phyloP scores from a whole-genome alignment of 2,888 invertebrate genomes.

The Melikaiella ostensackeni region DNA sequence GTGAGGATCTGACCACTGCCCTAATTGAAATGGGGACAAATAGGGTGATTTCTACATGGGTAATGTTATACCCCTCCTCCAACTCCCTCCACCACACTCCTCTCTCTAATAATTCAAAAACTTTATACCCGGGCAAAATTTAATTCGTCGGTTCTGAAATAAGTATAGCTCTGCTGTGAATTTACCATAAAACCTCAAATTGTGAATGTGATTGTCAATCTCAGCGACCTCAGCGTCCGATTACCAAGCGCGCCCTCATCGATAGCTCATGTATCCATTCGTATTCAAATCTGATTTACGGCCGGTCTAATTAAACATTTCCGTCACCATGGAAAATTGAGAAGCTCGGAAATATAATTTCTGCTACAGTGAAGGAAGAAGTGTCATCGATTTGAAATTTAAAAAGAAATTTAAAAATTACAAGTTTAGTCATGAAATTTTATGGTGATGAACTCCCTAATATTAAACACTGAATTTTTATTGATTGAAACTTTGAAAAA shows the following conservation, averaged over 20 bases:
- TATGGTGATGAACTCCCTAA: too few species aligned
- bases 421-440: neutral
- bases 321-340: conserved; percentile 48
- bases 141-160: too few species aligned
- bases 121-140: too few species aligned
- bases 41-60: too few species aligned
- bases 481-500: too few species aligned
- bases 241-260: conserved; percentile 8
- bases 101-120: too few species aligned
- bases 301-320: conserved; percentile 48
- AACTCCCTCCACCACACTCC: too few species aligned
- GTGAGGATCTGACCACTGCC: too few species aligned
- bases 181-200: neutral
- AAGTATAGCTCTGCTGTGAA: neutral
- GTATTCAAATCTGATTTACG: conserved; percentile 48
- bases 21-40: too few species aligned
- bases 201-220: conserved; percentile 45
- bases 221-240: conserved; percentile 30
- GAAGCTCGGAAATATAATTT: conserved; percentile 45
- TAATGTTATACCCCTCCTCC: too few species aligned
- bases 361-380: neutral
- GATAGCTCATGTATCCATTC: conserved; percentile 40
- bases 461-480: too few species aligned
- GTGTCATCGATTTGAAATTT: neutral
- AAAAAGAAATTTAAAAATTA: neutral